A percentile compares a stretch with the other conserved stretches of the same genome.
phyloP scores from a whole-genome alignment of 2,888 invertebrate species.

The Spialia ferax region DNA sequence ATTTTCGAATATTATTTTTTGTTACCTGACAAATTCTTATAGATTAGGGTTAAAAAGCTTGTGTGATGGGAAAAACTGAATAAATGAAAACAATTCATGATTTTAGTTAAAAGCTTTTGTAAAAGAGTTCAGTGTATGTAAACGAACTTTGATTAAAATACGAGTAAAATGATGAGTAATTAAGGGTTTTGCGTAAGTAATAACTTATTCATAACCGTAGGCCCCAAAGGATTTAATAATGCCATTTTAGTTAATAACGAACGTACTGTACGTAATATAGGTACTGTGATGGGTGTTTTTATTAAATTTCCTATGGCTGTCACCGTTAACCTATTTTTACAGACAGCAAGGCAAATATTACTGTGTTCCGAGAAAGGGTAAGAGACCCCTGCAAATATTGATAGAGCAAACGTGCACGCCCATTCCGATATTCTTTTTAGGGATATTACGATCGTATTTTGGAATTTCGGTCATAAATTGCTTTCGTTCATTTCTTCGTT shows the following conservation, averaged over 20 bases:
- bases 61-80: too few relatives aligned
- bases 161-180: background rate
- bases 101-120: too few relatives aligned
- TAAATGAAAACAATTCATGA: too few relatives aligned
- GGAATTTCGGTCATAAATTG: background rate
- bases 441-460: background rate
- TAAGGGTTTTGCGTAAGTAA: background rate
- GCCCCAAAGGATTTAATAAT: background rate
- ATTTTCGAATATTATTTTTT: too few relatives aligned
- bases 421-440: background rate
- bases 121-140: too few relatives aligned
- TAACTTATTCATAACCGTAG: background rate
- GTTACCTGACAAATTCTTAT: too few relatives aligned
- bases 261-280: background rate
- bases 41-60: too few relatives aligned
- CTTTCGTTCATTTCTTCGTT: background rate
- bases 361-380: background rate
- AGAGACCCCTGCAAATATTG: slow-evolving; percentile 4
- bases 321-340: slow-evolving; percentile 7
- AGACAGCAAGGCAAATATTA: slow-evolving; percentile 1
- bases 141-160: too few relatives aligned
- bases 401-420: background rate
- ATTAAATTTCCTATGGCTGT: background rate
- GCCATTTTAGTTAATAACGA: background rate
- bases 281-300: background rate